Conservation (phyloP, 92 coral and sea anemone genomes). For the Zoanthus sociatus region DNA sequence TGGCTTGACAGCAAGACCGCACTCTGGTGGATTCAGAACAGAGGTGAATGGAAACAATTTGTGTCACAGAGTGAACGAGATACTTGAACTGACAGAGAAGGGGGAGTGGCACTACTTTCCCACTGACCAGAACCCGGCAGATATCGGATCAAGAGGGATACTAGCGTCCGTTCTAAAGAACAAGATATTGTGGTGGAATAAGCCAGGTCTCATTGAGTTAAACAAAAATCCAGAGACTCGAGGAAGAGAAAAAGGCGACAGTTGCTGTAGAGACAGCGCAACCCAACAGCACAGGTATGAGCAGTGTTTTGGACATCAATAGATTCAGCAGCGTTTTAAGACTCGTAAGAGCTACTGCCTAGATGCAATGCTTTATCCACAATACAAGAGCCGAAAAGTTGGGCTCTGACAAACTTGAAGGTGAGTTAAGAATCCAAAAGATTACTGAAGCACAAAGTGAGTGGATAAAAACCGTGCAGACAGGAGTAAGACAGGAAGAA, state of each 20-base stretch:
- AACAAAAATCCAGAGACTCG: conserved; percentile 22
- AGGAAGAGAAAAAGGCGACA: conserved; percentile 25
- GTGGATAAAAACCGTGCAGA: conserved; percentile 50
- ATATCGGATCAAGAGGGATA: too few species aligned
- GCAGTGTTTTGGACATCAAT: not conserved
- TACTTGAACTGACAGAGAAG: conserved; percentile 43
- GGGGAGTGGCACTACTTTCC: conserved; percentile 57
- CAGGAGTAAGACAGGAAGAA: not conserved
- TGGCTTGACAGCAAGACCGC: conserved; percentile 68
- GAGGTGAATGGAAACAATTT: not conserved
- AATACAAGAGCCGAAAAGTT: not conserved
- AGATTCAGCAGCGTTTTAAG: conserved; percentile 27
- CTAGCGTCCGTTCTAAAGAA: conserved; percentile 15
- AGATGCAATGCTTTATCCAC: conserved; percentile 1
- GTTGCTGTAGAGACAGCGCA: not conserved
- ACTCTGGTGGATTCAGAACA: too few species aligned
- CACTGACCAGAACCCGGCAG: conserved; percentile 1
- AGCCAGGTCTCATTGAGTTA: not conserved
- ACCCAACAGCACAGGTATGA: too few species aligned
- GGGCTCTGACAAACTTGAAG: not conserved
- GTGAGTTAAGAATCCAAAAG: conserved; percentile 24
- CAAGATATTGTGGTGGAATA: conserved; percentile 46
- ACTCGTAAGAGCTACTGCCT: conserved; percentile 5
- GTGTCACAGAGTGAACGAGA: conserved; percentile 60
- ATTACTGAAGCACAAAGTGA: conserved; percentile 42